Evolutionary conservation across 2,797 vertebrate species (phyloP).

Genomic region (Limosa lapponica): DNA sequence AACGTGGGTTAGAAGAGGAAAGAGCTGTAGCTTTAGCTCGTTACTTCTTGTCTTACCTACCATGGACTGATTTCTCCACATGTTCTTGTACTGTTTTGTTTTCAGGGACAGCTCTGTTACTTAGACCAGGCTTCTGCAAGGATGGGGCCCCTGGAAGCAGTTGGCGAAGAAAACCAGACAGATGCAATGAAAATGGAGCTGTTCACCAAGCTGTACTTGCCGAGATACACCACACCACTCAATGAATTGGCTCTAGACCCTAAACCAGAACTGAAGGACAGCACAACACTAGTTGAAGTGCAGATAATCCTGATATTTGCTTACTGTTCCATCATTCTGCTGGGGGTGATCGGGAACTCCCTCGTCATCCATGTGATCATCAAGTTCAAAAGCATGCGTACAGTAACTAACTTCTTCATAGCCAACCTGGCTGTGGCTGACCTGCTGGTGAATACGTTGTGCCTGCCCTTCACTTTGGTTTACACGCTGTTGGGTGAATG

Average conservation of each 20-base stretch:
- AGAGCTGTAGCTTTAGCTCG: neutral
- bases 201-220: slow-evolving; percentile 60
- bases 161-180: slow-evolving; percentile 75
- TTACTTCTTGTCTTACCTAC: neutral
- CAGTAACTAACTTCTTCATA: slow-evolving; percentile 96
- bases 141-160: slow-evolving; percentile 74
- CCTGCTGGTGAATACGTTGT: slow-evolving; percentile 91
- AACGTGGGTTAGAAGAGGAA: neutral
- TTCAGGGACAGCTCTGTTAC: neutral
- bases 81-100: neutral
- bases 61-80: neutral
- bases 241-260: slow-evolving; percentile 69
- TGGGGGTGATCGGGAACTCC: slow-evolving; percentile 91
- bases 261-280: slow-evolving; percentile 83
- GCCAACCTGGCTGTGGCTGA: slow-evolving; percentile 94
- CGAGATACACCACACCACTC: slow-evolving; percentile 55
- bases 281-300: slow-evolving; percentile 89
- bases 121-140: neutral
- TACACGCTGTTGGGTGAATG: slow-evolving; percentile 91
- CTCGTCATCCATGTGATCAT: slow-evolving; percentile 93
- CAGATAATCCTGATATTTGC: slow-evolving; percentile 91
- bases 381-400: slow-evolving; percentile 91
- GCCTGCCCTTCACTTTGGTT: slow-evolving; percentile 92
- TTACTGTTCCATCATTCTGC: slow-evolving; percentile 93
- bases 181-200: slow-evolving; percentile 65